phyloP scores from a whole-genome alignment of 2,888 invertebrate genomes.

The Hydroisotoma schaefferi region DNA sequence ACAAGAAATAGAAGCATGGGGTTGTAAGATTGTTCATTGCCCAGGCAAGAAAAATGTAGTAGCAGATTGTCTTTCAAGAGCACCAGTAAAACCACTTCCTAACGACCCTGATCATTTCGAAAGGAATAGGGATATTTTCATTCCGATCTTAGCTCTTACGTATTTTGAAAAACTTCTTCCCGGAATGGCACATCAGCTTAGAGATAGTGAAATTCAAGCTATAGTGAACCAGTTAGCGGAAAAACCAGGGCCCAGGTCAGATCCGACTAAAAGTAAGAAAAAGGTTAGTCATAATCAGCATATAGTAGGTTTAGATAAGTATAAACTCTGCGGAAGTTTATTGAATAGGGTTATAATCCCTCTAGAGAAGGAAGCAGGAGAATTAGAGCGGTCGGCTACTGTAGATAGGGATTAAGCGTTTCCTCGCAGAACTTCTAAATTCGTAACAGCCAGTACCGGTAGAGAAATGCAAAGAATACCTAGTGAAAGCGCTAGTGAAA shows the following conservation, averaged over 20 bases:
- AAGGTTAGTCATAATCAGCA: neutral
- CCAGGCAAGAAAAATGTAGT: constrained; percentile 18
- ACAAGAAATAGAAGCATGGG: constrained; percentile 21
- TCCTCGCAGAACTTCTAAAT: too few species aligned
- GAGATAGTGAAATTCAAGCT: neutral
- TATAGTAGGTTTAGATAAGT: too few species aligned
- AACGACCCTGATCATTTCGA: constrained; percentile 8
- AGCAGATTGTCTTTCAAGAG: constrained; percentile 24
- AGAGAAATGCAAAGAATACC: too few species aligned
- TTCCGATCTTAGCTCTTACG: constrained; percentile 12
- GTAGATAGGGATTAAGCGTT: too few species aligned
- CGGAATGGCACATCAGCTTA: neutral
- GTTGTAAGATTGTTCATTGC: constrained; percentile 19
- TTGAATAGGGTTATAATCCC: too few species aligned
- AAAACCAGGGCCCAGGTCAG: neutral
- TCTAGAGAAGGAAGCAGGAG: too few species aligned
- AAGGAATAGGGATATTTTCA: neutral
- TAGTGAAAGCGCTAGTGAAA: too few species aligned
- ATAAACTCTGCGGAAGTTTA: too few species aligned
- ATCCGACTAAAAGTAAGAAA: neutral
- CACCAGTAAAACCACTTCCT: constrained; percentile 7
- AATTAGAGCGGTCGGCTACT: too few species aligned
- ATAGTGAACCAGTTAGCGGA: neutral
- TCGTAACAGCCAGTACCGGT: too few species aligned
- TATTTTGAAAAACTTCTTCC: neutral